Base-by-base conservation (phyloP, 2,888 invertebrate genomes). In the Ornithoptera alexandrae region DNA sequence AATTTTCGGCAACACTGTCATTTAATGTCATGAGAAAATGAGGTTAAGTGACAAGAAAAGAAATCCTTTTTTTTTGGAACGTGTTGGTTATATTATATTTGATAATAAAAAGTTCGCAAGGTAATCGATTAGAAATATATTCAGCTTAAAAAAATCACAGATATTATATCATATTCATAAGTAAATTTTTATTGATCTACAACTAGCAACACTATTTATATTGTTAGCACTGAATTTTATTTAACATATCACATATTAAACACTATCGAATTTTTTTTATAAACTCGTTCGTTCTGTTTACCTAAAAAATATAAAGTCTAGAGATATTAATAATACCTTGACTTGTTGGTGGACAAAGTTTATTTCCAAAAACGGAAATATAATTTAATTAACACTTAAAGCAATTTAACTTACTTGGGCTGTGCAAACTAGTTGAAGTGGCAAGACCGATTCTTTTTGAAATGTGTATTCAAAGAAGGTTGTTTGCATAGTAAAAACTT, bases 391-490 rank as follows among this genome's bases (percentile, higher is more conserved):
- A 53, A n/a, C 53, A n/a, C 53, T 53, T 53, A 22, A 22, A 4
- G 2, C 7, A 18, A 60, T 60, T 60, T 24, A 18, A 69, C 69
- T 69, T 69, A 69, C 69, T 36, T 65, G 65, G 24, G 57, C 42
- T 17, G 56, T 18, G 60, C 50, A 46, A 42, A 62, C 50, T 10
- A 24, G 36, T 59, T 67, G 30, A 62, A 62, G 12, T 62, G 56
- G 15, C 24, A n/a, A 62, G 57, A 20, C 39, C 20, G 59, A 24
- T 30, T n/a, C 39, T 69, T 59, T 53, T 56, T 62, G n/a, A 58
- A 68, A 62, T 50, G 67, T 69, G 46, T 63, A 64, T 65, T 65
- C 62, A 24, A 22, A 36, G 57, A 65, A 60, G 46, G 62, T 50
- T 66, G 62, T 59, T 62, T 62, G 46, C 46, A 20, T 69, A 62